These are phyloP conservation scores for Heliconius hortense DNA, from an alignment of 2,888 invertebrate genomes.

Conservation along the genomic window DNA sequence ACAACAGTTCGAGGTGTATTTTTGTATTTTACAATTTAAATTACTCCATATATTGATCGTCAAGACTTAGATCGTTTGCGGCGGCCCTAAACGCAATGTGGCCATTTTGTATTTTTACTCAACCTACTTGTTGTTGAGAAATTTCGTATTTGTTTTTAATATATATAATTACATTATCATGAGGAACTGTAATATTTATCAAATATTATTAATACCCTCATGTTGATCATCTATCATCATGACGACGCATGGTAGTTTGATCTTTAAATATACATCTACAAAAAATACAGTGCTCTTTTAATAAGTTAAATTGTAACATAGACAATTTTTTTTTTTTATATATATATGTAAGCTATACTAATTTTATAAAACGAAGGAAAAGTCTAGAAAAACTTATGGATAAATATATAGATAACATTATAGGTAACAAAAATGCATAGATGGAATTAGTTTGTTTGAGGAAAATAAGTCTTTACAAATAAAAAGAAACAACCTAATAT, in stretches of 20 bases:
- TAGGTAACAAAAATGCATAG: no score
- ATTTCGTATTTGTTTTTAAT: not conserved
- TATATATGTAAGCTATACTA: not conserved
- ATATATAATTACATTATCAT: not conserved
- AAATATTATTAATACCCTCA: not conserved
- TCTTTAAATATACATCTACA: not conserved
- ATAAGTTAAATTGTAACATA: not conserved
- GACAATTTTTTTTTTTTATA: no score
- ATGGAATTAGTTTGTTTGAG: no score
- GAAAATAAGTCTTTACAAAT: no score
- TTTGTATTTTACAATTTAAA: slow-evolving; percentile 2
- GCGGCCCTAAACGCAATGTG: not conserved
- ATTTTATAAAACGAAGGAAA: not conserved
- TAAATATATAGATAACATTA: no score
- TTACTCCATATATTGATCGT: not conserved
- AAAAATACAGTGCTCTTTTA: not conserved
- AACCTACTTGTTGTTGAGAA: not conserved
- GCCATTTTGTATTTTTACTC: slow-evolving; percentile 15
- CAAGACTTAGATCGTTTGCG: not conserved
- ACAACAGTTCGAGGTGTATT: not conserved
- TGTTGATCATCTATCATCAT: not conserved
- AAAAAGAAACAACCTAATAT: no score
- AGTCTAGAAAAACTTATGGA: not conserved
- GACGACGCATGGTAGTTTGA: not conserved
- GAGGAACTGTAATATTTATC: not conserved